These are phyloP conservation scores for Andrena chrysosceles DNA, from an alignment of 2,888 invertebrate species.

Conservation along the genomic window DNA sequence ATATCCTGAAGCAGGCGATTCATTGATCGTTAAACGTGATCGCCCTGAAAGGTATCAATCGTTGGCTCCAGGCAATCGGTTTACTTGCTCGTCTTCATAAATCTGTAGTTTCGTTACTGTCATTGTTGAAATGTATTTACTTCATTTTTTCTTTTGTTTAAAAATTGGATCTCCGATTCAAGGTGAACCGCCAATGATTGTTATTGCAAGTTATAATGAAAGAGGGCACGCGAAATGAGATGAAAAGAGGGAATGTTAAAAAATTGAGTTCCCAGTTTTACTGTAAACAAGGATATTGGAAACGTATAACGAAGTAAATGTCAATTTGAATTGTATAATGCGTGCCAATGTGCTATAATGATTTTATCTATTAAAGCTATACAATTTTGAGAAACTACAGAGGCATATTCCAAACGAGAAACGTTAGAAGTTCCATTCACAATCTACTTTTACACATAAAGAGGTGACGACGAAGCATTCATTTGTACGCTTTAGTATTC, in stretches of 20 bases:
- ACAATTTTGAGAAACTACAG: conserved; percentile 40
- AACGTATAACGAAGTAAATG: background rate
- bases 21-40: conserved; percentile 24
- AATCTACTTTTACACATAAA: conserved; percentile 22
- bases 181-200: background rate
- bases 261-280: background rate
- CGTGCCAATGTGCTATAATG: conserved; percentile 43
- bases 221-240: background rate
- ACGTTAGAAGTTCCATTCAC: conserved; percentile 40
- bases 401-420: conserved; percentile 59
- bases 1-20: conserved; percentile 51
- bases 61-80: conserved; percentile 9
- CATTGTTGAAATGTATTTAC: background rate
- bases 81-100: background rate
- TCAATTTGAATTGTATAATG: conserved; percentile 37
- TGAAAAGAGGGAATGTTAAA: background rate
- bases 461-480: conserved; percentile 59
- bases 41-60: background rate
- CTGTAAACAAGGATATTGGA: no score
- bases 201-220: background rate
- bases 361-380: conserved; percentile 25
- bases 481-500: conserved; percentile 41
- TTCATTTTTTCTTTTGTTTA: no score
- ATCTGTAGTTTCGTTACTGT: no score
- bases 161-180: background rate